Evolutionary conservation across 2,113 vertebrate species (phyloP), one percentile per base, ranked within the genome.

Genomic region (Oceanodroma tethys): DNA sequence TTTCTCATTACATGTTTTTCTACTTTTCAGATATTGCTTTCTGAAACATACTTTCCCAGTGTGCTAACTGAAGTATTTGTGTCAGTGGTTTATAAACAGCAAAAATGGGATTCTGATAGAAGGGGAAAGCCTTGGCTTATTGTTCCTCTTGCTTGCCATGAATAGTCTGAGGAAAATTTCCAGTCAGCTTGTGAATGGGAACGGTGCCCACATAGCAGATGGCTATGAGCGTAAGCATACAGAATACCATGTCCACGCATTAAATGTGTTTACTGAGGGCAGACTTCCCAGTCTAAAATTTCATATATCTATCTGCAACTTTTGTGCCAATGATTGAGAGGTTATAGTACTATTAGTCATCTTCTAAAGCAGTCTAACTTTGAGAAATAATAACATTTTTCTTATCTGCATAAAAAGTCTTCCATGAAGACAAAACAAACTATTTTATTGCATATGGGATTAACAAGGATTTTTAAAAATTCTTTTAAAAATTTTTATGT

Each of bases 261-360:
- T 90, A 96, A 94, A 94, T 91, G 50, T 36, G 2, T 91, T 98
- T 96, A 92, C 88, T 71, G 53, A 97, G 68, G 95, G 95, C 89
- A 97, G 34, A 76, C 15, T 89, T 98, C 82, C 91, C 93, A 96
- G 71, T 42, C 62, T 94, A 94, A 96, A 96, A 97, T 96, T 92
- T 97, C 79, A 87, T 76, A 84, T 65, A 62, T n/a, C n/a, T 40
- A 15, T 75, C 47, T 88, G 74, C 76, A 95, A 79, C n/a, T 76
- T 60, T 56, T 59, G 12, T 95, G 82, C 55, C 91, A 90, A 20
- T 10, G 9, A 47, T 32, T 75, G 59, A 86, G 43, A 94, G 14
- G 17, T 40, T 89, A 42, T 32, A 27, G 8, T 72, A 26, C 40
- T 53, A 45, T 90, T 87, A 92, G 56, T 83, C 8, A 36, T 88